Conservation (phyloP, 2,113 vertebrate species). For the Nestor notabilis region DNA sequence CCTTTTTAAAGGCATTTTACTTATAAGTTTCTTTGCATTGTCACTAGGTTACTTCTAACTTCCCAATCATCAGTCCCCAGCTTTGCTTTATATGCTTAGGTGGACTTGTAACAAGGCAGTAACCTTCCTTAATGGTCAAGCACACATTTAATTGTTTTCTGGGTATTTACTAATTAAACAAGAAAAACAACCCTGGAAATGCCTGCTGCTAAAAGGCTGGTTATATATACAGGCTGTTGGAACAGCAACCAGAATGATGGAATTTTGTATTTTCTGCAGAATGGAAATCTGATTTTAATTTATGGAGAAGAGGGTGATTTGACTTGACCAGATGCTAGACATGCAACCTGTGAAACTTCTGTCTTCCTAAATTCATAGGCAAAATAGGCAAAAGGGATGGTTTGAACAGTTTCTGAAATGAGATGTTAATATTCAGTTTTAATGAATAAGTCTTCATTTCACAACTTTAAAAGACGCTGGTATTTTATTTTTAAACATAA, state of each 20-base stretch:
- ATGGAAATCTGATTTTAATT: constrained; percentile 46
- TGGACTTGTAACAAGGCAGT: background rate
- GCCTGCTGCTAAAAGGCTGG: background rate
- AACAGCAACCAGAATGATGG: background rate
- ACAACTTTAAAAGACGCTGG: constrained; percentile 10
- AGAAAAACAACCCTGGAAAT: background rate
- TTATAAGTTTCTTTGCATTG: background rate
- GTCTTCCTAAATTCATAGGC: constrained; percentile 51
- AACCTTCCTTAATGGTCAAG: background rate
- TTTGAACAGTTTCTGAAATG: constrained; percentile 45
- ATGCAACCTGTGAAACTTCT: constrained; percentile 57
- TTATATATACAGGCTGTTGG: background rate
- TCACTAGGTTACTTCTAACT: background rate
- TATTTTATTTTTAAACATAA: constrained; percentile 58
- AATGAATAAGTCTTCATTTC: constrained; percentile 19
- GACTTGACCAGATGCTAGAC: constrained; percentile 56
- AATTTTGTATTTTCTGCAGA: constrained; percentile 38
- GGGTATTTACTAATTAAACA: background rate
- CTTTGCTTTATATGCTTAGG: background rate
- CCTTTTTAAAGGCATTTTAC: background rate
- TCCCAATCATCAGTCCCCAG: background rate
- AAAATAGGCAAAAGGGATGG: constrained; percentile 45
- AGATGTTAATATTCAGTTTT: constrained; percentile 58
- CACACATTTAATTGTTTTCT: background rate
- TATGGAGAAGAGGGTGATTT: constrained; percentile 50